A percentile compares a stretch with the other conserved stretches of the same genome.
Evolutionary conservation across 2,113 vertebrate species (phyloP).

Genomic region (Ceyx margarethae): DNA sequence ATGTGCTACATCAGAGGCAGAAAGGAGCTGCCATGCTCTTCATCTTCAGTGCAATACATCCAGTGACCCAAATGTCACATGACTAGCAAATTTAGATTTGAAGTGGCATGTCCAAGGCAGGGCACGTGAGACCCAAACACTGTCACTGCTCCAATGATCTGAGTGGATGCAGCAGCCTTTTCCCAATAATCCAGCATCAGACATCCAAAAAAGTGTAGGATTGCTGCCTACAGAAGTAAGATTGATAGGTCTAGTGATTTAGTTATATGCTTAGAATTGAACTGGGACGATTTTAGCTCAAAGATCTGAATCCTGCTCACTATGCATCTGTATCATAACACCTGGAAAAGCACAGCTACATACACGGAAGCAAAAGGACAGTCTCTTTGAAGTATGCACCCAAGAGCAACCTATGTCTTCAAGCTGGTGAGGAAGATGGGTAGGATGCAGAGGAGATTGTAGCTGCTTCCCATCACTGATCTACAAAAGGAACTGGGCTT

Average conservation of each 20-base stretch:
- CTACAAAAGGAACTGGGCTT: background rate
- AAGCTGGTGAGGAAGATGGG: background rate
- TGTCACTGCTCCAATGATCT: background rate
- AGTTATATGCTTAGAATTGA: background rate
- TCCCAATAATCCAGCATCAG: background rate
- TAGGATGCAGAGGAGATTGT: background rate
- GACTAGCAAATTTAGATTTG: background rate
- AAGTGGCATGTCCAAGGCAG: background rate
- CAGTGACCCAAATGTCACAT: rapidly evolving
- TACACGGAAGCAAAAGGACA: background rate
- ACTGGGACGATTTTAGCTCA: background rate
- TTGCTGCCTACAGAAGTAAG: background rate
- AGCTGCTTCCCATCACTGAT: background rate
- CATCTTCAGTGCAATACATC: background rate
- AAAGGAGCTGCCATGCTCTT: background rate
- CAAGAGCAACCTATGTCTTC: background rate
- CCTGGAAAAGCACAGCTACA: background rate
- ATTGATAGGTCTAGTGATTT: background rate
- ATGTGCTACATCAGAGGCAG: background rate
- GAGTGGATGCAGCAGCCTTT: background rate
- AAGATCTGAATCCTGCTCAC: background rate
- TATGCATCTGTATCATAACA: rapidly evolving
- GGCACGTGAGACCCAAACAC: rapidly evolving
- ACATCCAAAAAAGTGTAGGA: rapidly evolving
- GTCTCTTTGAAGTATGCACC: background rate